Base-by-base conservation (phyloP, 2,888 invertebrate species). In the Calameuta pallipes region DNA sequence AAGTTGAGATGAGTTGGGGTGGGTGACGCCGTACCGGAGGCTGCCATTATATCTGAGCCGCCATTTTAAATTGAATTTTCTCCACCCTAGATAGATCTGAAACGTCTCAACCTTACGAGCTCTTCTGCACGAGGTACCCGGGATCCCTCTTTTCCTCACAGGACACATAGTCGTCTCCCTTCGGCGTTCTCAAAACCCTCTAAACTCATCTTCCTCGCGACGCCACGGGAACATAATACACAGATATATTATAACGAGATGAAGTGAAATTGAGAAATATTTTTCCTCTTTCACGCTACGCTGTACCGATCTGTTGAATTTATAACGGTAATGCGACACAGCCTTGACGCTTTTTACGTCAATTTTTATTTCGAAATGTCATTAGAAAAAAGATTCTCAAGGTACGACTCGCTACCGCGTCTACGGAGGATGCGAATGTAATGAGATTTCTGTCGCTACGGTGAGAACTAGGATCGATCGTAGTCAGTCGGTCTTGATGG, bases 11-110 rank as follows among this genome's bases (percentile, higher is more conserved):
- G 88, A 88, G 89, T 87, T 86, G 87, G 88, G 87, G 86, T 85
- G 88, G 86, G 88, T 86, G 89, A 89, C 88, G 89, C 89, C 88
- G 89, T 90, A 90, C 90, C 90, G 88, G 90, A 89, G 90, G 89
- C 90, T 90, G 89, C 90, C 90, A 90, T 90, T 90, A 90, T 90
- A 90, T 91, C 90, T 90, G 89, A 90, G 90, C 90, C 90, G 90
- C 90, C 91, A 90, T 90, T 90, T 91, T 90, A 90, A 90, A 90
- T 91, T 89, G 88, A 90, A 90, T 91, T 90, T 90, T 91, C 89
- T 90, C 89, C 89, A 89, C 90, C 90, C 90, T 89, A 89, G 89
- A 89, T 90, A 90, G 90, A 89, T 90, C 90, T 88, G 89, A 90
- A 89, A 89, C 89, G 87, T 90, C 89, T 89, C 89, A 87, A 87